Evolutionary conservation across 2,797 vertebrate genomes (phyloP).

Genomic region (Morus bassanus): DNA sequence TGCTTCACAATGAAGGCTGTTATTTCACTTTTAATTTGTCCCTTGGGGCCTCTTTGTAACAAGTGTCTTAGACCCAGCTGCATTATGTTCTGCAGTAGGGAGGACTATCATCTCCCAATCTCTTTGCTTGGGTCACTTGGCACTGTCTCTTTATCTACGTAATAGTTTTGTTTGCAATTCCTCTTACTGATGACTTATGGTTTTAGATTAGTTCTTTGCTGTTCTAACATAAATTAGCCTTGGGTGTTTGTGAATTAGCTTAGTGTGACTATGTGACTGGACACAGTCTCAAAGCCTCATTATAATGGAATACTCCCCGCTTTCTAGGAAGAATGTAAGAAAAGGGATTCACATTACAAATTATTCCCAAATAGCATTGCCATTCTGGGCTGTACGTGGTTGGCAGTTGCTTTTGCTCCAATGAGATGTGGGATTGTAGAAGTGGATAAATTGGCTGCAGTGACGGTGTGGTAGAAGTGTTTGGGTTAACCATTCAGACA

Average conservation of each 20-base stretch:
- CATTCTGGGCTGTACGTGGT: neutral
- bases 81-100: neutral
- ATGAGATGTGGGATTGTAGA: neutral
- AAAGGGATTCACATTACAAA: neutral
- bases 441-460: neutral
- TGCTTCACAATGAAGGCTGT: slow-evolving; percentile 39
- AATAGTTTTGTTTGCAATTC: neutral
- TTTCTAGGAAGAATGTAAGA: neutral
- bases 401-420: neutral
- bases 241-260: neutral
- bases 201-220: neutral
- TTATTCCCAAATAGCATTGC: neutral
- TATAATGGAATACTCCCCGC: neutral
- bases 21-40: slow-evolving; percentile 10
- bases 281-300: neutral
- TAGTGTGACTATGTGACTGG: neutral
- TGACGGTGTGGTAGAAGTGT: neutral
- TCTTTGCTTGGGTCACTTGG: neutral
- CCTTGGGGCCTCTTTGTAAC: neutral
- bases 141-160: neutral
- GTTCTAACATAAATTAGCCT: neutral
- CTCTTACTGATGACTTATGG: neutral
- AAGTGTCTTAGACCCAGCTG: neutral
- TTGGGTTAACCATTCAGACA: neutral
- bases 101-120: neutral